Conservation (phyloP, 2,797 vertebrate genomes). For the Myotis pilosus region DNA sequence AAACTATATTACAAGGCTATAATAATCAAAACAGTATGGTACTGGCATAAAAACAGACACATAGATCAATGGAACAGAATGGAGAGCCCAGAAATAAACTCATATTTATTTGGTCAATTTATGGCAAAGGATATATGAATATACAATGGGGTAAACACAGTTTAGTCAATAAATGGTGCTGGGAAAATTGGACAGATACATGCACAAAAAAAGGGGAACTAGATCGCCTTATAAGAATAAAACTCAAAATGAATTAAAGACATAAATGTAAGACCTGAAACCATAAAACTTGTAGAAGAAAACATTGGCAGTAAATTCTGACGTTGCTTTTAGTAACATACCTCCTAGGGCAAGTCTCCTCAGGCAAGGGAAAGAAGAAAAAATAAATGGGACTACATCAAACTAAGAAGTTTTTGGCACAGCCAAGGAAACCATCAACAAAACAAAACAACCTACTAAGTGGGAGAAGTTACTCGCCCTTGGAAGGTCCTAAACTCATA, state of each 20-base stretch:
- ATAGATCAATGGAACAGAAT: not conserved
- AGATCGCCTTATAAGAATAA: not conserved
- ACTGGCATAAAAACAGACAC: not conserved
- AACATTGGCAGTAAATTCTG: not conserved
- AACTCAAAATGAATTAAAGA: not conserved
- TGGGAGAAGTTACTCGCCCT: not conserved
- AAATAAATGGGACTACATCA: not conserved
- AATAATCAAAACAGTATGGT: not conserved
- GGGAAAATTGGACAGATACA: not conserved
- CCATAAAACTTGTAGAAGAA: not conserved
- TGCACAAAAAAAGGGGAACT: not conserved
- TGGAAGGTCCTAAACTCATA: not conserved
- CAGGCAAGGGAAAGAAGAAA: not conserved
- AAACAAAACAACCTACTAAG: not conserved
- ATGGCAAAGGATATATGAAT: not conserved
- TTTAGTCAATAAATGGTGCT: not conserved
- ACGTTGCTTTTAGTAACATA: not conserved
- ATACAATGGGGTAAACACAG: not conserved
- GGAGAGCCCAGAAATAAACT: not conserved
- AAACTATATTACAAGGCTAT: not conserved
- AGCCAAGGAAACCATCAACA: not conserved
- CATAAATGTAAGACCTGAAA: not conserved
- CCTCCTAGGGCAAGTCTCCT: not conserved
- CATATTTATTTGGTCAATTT: not conserved
- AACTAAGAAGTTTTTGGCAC: too few relatives aligned